Evolutionary conservation across 2,113 vertebrate genomes (phyloP).

Genomic region (Blennius ocellaris): DNA sequence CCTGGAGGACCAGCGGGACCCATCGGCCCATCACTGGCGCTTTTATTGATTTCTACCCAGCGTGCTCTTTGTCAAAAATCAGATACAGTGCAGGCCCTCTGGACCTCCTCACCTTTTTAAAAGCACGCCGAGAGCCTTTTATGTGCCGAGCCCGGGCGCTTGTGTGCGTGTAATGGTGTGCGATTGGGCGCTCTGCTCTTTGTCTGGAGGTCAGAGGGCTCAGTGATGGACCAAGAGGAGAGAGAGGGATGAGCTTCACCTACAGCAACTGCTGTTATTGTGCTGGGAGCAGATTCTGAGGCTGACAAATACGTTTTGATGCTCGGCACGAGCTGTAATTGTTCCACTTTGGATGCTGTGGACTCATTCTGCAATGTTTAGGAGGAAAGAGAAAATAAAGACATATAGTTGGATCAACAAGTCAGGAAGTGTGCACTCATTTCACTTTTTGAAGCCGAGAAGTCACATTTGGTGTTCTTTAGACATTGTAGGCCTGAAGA

Average conservation of each 20-base stretch:
- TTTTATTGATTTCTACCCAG: slow-evolving; percentile 97
- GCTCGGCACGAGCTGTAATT: slow-evolving; percentile 17
- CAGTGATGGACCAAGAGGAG: slow-evolving; percentile 55
- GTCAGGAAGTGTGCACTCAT: no score
- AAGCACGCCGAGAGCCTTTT: slow-evolving; percentile 92
- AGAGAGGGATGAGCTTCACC: slow-evolving; percentile 49
- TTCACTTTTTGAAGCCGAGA: no score
- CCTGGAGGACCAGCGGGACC: slow-evolving; percentile 75
- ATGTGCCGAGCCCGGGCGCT: slow-evolving; percentile 70
- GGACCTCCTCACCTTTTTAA: slow-evolving; percentile 98
- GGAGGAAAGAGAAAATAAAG: background rate
- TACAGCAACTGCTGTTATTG: slow-evolving; percentile 44
- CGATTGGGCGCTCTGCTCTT: slow-evolving; percentile 66
- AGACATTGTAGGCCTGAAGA: no score
- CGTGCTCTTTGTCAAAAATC: slow-evolving; percentile 99
- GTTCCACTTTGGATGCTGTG: slow-evolving; percentile 3
- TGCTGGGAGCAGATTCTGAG: slow-evolving; percentile 61
- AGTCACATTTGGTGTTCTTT: no score
- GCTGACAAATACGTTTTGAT: slow-evolving; percentile 65
- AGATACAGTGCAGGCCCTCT: slow-evolving; percentile 94
- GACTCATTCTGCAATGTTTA: background rate
- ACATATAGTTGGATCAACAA: background rate
- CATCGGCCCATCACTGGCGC: slow-evolving; percentile 76
- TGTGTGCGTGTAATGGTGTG: slow-evolving; percentile 63
- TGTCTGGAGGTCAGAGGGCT: slow-evolving; percentile 73